phyloP scores from a whole-genome alignment of 2,888 invertebrate species.

The Neoaliturus tenellus region DNA sequence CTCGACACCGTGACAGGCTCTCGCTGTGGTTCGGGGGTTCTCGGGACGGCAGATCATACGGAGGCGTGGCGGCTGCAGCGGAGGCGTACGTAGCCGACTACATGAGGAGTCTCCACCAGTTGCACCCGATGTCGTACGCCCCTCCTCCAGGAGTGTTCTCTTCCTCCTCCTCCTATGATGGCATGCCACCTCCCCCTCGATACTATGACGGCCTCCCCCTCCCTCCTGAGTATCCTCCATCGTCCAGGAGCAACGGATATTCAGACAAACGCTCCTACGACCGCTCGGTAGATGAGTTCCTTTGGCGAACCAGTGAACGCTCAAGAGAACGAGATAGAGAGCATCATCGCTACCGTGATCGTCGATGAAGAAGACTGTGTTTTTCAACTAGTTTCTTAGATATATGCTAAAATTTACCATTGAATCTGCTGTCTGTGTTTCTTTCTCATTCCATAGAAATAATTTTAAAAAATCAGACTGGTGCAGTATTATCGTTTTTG shows the following conservation, averaged over 20 bases:
- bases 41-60: constrained; percentile 73
- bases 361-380: constrained; percentile 72
- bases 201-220: constrained; percentile 87
- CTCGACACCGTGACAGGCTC: constrained; percentile 76
- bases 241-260: constrained; percentile 76
- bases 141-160: constrained; percentile 76
- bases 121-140: constrained; percentile 90
- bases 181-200: constrained; percentile 85
- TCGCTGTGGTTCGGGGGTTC: constrained; percentile 78
- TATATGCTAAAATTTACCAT: constrained; percentile 11
- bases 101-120: constrained; percentile 90
- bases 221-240: constrained; percentile 83
- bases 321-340: constrained; percentile 77
- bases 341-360: constrained; percentile 77
- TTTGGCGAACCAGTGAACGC: constrained; percentile 87
- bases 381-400: constrained; percentile 19
- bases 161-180: constrained; percentile 74
- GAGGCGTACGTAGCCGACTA: constrained; percentile 93
- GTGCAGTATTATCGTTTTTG: constrained; percentile 39
- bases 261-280: constrained; percentile 90
- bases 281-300: constrained; percentile 91
- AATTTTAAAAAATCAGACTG: constrained; percentile 13
- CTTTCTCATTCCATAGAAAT: constrained; percentile 39
- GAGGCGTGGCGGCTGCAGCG: constrained; percentile 81
- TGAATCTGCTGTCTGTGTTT: constrained; percentile 19